A percentile compares a stretch with the other conserved stretches of the same genome.
phyloP scores from a whole-genome alignment of 2,113 vertebrate genomes.

The Hypomesus transpacificus region DNA sequence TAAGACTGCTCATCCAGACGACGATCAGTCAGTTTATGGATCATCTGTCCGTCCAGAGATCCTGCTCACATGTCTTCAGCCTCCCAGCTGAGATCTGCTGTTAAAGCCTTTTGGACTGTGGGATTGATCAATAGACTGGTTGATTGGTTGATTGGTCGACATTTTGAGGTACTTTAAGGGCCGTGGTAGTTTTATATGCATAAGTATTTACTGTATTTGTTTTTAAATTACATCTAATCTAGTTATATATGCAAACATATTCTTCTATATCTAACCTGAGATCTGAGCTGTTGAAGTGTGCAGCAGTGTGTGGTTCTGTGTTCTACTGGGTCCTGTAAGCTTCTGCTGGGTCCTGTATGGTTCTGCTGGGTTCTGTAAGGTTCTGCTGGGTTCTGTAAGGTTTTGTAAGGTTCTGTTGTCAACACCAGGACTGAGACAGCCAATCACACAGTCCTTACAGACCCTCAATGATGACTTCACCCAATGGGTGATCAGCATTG shows the following conservation, averaged over 20 bases:
- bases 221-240: too few species aligned
- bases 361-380: neutral
- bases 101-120: neutral
- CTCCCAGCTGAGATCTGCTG: too few species aligned
- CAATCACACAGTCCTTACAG: too few species aligned
- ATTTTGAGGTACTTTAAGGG: neutral
- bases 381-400: conserved; percentile 12
- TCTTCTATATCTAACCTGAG: too few species aligned
- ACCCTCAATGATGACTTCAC: too few species aligned
- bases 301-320: too few species aligned
- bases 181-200: neutral
- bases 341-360: neutral
- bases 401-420: neutral
- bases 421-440: too few species aligned
- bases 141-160: neutral
- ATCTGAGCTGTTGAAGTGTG: too few species aligned
- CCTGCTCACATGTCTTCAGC: neutral
- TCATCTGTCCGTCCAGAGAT: neutral
- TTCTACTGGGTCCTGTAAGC: too few species aligned
- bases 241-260: too few species aligned
- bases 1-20: neutral
- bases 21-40: neutral
- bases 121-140: neutral
- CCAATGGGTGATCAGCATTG: too few species aligned
- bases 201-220: too few species aligned